These are phyloP conservation scores for Neuroscelio doddi DNA, from an alignment of 2,888 invertebrate genomes.

Conservation along the genomic window DNA sequence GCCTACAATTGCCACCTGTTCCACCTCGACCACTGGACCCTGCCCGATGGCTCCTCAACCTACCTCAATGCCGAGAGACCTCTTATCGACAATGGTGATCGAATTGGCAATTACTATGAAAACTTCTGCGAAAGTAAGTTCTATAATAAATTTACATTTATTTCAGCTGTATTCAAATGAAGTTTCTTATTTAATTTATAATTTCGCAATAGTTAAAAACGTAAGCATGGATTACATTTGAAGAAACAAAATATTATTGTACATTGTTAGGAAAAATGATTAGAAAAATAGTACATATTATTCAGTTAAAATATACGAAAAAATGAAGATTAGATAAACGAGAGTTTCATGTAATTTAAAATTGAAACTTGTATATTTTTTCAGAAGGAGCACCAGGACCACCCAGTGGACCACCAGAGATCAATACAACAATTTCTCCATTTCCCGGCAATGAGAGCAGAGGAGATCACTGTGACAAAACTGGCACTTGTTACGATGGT, in stretches of 20 bases:
- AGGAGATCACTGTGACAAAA: slow-evolving; percentile 87
- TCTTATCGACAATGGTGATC: slow-evolving; percentile 91
- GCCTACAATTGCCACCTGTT: slow-evolving; percentile 94
- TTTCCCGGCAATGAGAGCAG: slow-evolving; percentile 9
- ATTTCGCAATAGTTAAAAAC: too few relatives aligned
- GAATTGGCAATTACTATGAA: slow-evolving; percentile 91
- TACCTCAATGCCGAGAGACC: slow-evolving; percentile 92
- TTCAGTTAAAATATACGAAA: too few relatives aligned
- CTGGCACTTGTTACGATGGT: slow-evolving; percentile 97
- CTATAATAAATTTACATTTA: too few relatives aligned
- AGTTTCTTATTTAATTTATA: too few relatives aligned
- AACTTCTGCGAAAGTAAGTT: slow-evolving; percentile 91
- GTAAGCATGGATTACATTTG: too few relatives aligned
- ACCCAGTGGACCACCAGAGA: slow-evolving; percentile 1
- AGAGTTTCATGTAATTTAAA: too few relatives aligned
- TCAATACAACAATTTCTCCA: slow-evolving; percentile 12
- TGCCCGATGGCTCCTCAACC: slow-evolving; percentile 93
- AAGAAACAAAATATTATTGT: too few relatives aligned
- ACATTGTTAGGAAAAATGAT: too few relatives aligned
- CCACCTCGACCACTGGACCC: slow-evolving; percentile 92
- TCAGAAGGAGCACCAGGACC: slow-evolving; percentile 1
- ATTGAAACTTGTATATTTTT: not conserved
- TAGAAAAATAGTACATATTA: too few relatives aligned
- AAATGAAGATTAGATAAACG: not conserved
- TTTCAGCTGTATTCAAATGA: too few relatives aligned